Conservation (phyloP, 2,888 invertebrate species). For the Stenurella melanura region DNA sequence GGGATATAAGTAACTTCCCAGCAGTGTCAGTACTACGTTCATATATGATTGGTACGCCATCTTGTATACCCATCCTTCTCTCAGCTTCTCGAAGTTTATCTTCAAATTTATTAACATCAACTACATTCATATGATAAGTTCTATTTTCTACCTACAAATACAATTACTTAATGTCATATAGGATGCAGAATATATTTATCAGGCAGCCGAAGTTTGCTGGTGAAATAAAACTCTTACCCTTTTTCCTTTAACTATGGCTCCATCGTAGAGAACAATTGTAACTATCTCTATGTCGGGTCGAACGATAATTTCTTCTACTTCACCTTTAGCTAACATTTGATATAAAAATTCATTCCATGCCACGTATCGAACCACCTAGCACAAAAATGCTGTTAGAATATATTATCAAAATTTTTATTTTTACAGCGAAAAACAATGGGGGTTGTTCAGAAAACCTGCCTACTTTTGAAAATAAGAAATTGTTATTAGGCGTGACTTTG, state of each 20-base stretch:
- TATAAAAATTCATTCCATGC: slow-evolving; percentile 98
- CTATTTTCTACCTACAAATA: slow-evolving; percentile 77
- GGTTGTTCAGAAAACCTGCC: no score
- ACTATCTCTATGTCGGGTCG: slow-evolving; percentile 90
- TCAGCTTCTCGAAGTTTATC: slow-evolving; percentile 92
- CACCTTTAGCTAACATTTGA: slow-evolving; percentile 94
- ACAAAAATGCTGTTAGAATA: background rate
- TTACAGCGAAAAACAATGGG: no score
- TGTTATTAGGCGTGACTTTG: no score
- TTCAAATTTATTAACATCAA: slow-evolving; percentile 90
- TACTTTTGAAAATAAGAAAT: no score
- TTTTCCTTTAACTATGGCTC: slow-evolving; percentile 90
- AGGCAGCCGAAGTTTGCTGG: no score
- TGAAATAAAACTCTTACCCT: slow-evolving; percentile 71
- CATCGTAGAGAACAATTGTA: slow-evolving; percentile 88
- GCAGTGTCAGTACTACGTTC: slow-evolving; percentile 86
- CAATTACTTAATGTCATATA: background rate
- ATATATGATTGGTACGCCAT: slow-evolving; percentile 89
- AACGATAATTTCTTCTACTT: slow-evolving; percentile 91
- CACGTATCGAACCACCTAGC: slow-evolving; percentile 82
- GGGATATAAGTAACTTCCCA: slow-evolving; percentile 81
- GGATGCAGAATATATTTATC: background rate
- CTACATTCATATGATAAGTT: slow-evolving; percentile 89
- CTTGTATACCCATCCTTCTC: slow-evolving; percentile 84
- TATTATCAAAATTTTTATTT: no score